phyloP scores from a whole-genome alignment of 2,888 invertebrate genomes.

The Cheilosia pagana region DNA sequence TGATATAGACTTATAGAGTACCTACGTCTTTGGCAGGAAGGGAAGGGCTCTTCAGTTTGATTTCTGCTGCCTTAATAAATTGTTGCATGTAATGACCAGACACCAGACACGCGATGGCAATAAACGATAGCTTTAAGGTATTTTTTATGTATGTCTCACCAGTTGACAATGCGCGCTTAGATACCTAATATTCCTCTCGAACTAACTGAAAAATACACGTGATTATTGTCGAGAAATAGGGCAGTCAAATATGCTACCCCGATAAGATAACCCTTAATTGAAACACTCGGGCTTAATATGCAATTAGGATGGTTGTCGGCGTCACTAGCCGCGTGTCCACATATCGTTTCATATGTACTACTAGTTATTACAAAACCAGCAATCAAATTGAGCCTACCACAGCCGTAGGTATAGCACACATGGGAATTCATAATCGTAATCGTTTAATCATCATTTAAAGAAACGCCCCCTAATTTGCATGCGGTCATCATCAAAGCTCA shows the following conservation, averaged over 20 bases:
- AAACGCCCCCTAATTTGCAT: constrained; percentile 38
- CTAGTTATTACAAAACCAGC: not conserved
- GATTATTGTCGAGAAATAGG: not conserved
- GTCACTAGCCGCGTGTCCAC: not conserved
- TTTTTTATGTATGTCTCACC: not conserved
- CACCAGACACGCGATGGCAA: not conserved
- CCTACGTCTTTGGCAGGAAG: too few species aligned
- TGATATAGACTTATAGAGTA: too few species aligned
- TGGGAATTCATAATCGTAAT: constrained; percentile 13
- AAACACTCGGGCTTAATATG: not conserved
- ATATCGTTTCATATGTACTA: not conserved
- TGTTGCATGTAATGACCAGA: not conserved
- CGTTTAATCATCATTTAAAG: constrained; percentile 20
- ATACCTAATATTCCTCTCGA: not conserved
- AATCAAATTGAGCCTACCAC: constrained; percentile 1
- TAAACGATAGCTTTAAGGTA: not conserved
- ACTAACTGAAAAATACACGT: not conserved
- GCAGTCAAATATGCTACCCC: not conserved
- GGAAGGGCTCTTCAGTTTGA: too few species aligned
- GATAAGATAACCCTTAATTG: not conserved
- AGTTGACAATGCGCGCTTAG: not conserved
- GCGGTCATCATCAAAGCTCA: constrained; percentile 41
- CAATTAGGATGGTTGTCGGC: not conserved
- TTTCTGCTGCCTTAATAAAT: too few species aligned
- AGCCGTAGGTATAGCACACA: not conserved